These are phyloP conservation scores for Drosophila kanekoi DNA, from an alignment of 2,888 invertebrate species.

Conservation along the genomic window DNA sequence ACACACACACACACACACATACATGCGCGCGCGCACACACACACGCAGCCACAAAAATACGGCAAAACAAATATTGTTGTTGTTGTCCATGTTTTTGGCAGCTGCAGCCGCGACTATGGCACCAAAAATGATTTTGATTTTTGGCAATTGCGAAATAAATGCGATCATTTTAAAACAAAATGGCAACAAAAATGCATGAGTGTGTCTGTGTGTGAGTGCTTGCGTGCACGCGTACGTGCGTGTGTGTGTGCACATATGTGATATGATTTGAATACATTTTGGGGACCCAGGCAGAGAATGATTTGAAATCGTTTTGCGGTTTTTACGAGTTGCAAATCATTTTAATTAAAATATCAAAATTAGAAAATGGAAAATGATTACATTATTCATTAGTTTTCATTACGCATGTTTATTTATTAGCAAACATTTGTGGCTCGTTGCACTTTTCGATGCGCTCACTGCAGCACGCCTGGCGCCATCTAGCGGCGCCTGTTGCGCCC, in stretches of 20 bases:
- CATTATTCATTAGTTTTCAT: slow-evolving; percentile 83
- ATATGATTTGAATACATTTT: slow-evolving; percentile 74
- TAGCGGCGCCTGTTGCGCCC: slow-evolving; percentile 33
- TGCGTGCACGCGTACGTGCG: slow-evolving; percentile 11
- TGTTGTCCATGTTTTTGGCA: slow-evolving; percentile 72
- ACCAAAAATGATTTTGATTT: slow-evolving; percentile 72
- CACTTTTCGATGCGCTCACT: slow-evolving; percentile 46
- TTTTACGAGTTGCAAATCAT: slow-evolving; percentile 83
- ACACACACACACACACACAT: slow-evolving; percentile 8
- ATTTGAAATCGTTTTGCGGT: slow-evolving; percentile 81
- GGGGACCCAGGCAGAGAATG: slow-evolving; percentile 58
- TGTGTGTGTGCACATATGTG: slow-evolving; percentile 42
- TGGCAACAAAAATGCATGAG: slow-evolving; percentile 42
- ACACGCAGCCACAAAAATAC: slow-evolving; percentile 2
- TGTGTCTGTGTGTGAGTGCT: slow-evolving; percentile 11
- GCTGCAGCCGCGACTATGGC: slow-evolving; percentile 52
- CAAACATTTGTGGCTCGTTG: slow-evolving; percentile 63
- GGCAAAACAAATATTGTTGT: slow-evolving; percentile 65
- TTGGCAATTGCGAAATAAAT: slow-evolving; percentile 71
- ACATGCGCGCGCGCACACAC: slow-evolving; percentile 8
- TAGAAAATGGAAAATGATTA: slow-evolving; percentile 81
- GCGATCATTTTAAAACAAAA: slow-evolving; percentile 74
- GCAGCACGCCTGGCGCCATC: slow-evolving; percentile 70
- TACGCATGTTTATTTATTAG: slow-evolving; percentile 77
- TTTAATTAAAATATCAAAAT: slow-evolving; percentile 83